phyloP scores from a whole-genome alignment of 2,797 vertebrate species.

The Natrix natrix region DNA sequence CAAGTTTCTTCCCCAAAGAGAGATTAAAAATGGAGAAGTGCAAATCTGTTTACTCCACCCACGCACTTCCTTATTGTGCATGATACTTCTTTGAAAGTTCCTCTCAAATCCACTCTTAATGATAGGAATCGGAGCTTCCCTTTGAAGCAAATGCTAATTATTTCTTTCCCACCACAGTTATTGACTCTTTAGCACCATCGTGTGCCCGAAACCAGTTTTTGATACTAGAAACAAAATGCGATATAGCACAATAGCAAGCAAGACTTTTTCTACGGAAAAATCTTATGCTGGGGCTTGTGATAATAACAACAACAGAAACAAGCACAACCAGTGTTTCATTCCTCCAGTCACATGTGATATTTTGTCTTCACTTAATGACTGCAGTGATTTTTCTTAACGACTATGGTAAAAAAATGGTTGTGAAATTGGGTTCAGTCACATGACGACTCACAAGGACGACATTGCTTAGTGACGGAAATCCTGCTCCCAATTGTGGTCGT shows the following conservation, averaged over 20 bases:
- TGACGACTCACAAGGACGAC: neutral
- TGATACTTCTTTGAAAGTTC: neutral
- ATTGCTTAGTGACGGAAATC: neutral
- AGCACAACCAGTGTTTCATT: neutral
- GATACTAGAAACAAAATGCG: neutral
- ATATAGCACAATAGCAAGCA: neutral
- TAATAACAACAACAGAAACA: neutral
- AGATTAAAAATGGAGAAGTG: neutral
- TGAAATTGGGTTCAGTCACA: neutral
- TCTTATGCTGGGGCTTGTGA: neutral
- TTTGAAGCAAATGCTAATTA: neutral
- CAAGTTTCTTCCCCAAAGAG: no score
- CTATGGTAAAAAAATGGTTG: neutral
- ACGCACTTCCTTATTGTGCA: neutral
- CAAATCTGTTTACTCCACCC: neutral
- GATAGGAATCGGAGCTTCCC: accelerated
- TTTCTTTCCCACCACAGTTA: neutral
- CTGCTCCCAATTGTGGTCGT: neutral
- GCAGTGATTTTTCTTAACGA: neutral
- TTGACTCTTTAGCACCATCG: constrained; percentile 3
- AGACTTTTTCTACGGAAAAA: neutral
- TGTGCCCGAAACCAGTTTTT: neutral
- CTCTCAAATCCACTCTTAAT: neutral
- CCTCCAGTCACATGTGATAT: neutral
- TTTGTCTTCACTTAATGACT: neutral